Evolutionary conservation across 2,113 vertebrate genomes (phyloP).

Genomic region (Bagarius yarrelli): DNA sequence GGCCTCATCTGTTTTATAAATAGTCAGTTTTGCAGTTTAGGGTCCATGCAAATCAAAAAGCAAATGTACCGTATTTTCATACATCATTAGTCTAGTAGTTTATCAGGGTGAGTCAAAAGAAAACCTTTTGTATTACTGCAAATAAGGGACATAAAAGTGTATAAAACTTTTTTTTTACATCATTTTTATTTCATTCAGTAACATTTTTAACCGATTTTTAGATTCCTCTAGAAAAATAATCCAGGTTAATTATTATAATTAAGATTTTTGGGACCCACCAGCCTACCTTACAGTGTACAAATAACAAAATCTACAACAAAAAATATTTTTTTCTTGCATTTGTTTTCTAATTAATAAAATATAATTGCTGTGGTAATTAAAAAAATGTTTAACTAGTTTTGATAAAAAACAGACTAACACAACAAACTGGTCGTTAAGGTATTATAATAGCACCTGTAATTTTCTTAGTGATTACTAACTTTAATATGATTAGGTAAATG

Average conservation of each 20-base stretch:
- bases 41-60: neutral
- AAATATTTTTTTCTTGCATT: too few relatives aligned
- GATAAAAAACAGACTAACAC: too few relatives aligned
- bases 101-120: neutral
- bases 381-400: too few relatives aligned
- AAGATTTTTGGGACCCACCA: neutral
- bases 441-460: too few relatives aligned
- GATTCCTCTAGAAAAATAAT: neutral
- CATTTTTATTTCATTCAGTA: neutral
- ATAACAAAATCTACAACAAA: neutral
- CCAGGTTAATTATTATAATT: neutral
- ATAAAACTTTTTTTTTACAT: neutral
- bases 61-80: neutral
- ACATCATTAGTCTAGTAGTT: too few relatives aligned
- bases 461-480: too few relatives aligned
- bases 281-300: neutral
- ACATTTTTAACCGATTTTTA: neutral
- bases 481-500: too few relatives aligned
- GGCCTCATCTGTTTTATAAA: slow-evolving; percentile 1
- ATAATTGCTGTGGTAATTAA: too few relatives aligned
- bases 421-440: too few relatives aligned
- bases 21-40: neutral
- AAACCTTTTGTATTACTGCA: neutral
- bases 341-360: too few relatives aligned
- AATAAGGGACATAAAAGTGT: neutral